Evolutionary conservation across 2,113 vertebrate species (phyloP), one percentile per base, ranked within the genome.

Genomic region (Sapayoa aenigma): DNA sequence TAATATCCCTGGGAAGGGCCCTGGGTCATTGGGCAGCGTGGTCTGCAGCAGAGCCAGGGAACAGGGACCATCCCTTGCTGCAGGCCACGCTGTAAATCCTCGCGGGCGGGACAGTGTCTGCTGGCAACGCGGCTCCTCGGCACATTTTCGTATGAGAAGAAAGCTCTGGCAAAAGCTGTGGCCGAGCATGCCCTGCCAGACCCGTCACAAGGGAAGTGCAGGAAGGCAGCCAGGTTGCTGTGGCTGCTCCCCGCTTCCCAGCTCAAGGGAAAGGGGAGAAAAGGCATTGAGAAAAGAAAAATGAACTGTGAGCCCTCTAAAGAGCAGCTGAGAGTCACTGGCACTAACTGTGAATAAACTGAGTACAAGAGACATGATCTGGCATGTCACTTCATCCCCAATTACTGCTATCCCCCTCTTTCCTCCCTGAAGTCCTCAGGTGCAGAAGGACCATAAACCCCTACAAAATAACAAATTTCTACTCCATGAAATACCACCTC

Each of bases 201-300:
- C 16, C 44, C 1, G 0, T 89, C 92, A 89, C 74, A 90, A 90
- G 90, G 92, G 35, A 82, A 96, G 77, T 3, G 27, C 27, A 75
- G 71, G 72, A 78, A 41, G 35, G 37, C 90, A 79, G 90, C 90
- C 92, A 95, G 95, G 93, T 93, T 44, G 62, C 78, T 85, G 82
- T 46, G 88, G 66, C 94, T 94, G 58, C 58, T 71, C 52, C 1
- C 5, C 73, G 53, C 66, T 47, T 58, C 84, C 59, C 80, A 56
- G 66, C 27, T 84, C 41, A 68, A 79, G 66, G 24, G 47, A 71
- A 84, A 93, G 22, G 16, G 33, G 24, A 67, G 58, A 75, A 72
- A 24, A 39, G 35, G 27, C 41, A 77, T 33, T 11, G 41, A 46
- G 39, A 69, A 87, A 76, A 5, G 15, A 89, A 79, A 53, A 87